phyloP scores from a whole-genome alignment of 2,113 vertebrate species.

The Noturus placidus region DNA sequence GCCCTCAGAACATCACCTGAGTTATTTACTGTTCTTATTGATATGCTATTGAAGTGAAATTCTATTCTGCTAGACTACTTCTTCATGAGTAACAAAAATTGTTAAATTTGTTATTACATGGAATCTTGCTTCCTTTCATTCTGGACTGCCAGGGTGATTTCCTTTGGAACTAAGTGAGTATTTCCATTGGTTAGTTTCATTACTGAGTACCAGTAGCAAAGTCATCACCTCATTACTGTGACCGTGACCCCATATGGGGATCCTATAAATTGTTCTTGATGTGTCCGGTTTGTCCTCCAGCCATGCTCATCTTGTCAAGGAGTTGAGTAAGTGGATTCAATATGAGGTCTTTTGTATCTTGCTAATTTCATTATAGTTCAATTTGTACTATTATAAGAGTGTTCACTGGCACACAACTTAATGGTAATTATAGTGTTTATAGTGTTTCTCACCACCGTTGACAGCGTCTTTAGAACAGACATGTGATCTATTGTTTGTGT shows the following conservation, averaged over 20 bases:
- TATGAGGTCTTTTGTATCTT: background rate
- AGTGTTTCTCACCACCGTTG: background rate
- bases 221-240: background rate
- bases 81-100: background rate
- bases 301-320: background rate
- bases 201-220: background rate
- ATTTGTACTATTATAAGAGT: background rate
- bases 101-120: background rate
- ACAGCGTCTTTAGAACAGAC: background rate
- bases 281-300: background rate
- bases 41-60: background rate
- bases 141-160: background rate
- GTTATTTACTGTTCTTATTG: background rate
- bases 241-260: background rate
- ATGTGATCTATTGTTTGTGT: background rate
- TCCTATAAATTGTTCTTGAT: background rate
- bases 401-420: background rate
- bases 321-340: background rate
- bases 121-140: background rate
- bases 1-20: background rate
- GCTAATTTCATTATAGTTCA: background rate
- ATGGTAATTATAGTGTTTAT: background rate
- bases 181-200: background rate
- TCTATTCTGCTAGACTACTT: background rate
- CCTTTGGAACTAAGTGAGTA: background rate